Evolutionary conservation across 2,797 vertebrate genomes (phyloP).

Genomic region (Ptychobarbus kaznakovi): DNA sequence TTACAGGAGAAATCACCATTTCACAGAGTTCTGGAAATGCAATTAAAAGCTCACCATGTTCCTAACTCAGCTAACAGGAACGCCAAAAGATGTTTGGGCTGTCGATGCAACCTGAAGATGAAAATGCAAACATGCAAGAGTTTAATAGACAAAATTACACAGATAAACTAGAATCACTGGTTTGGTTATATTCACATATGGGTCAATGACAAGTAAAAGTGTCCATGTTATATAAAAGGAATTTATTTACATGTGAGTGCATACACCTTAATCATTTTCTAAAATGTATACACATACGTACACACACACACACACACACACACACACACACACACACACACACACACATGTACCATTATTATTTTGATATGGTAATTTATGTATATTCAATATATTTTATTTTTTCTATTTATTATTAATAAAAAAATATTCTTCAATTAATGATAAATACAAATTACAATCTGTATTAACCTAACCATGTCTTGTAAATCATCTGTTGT

Average conservation of each 20-base stretch:
- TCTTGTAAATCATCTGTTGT: not conserved
- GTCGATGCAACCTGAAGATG: constrained; percentile 93
- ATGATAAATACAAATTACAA: constrained; percentile 3
- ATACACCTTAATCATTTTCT: too few relatives aligned
- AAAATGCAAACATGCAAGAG: constrained; percentile 29
- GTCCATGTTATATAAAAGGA: not conserved
- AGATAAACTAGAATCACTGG: not conserved
- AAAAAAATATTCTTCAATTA: not conserved
- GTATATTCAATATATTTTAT: not conserved
- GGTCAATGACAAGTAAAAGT: not conserved
- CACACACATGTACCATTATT: too few relatives aligned
- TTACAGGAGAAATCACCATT: not conserved
- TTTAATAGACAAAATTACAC: not conserved
- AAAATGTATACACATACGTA: too few relatives aligned
- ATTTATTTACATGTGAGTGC: not conserved
- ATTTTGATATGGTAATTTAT: too few relatives aligned
- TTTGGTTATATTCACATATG: not conserved
- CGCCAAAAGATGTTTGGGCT: constrained; percentile 98
- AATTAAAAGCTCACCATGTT: constrained; percentile 85
- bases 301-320: too few relatives aligned
- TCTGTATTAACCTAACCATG: not conserved
- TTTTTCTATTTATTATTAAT: not conserved
- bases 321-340: too few relatives aligned
- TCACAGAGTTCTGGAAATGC: not conserved
- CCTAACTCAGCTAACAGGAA: constrained; percentile 98